phyloP scores from a whole-genome alignment of 2,113 vertebrate species.

The Suricata suricatta region DNA sequence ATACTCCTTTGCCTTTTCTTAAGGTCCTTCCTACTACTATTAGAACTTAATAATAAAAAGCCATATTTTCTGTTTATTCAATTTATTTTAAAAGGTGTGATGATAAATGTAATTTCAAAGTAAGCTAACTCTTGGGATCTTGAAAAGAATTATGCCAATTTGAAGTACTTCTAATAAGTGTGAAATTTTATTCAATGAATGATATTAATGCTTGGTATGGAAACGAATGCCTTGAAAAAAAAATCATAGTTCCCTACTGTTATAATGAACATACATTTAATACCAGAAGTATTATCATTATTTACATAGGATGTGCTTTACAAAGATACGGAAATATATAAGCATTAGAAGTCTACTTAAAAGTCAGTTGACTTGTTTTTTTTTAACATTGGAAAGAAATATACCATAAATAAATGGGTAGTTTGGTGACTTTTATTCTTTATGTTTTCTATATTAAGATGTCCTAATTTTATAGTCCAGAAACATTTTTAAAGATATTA shows the following conservation, averaged over 20 bases:
- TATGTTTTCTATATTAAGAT: slow-evolving; percentile 26
- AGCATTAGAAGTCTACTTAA: slow-evolving; percentile 18
- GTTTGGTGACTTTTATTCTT: slow-evolving; percentile 9
- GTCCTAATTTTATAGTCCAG: slow-evolving; percentile 10
- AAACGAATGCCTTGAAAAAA: slow-evolving; percentile 34
- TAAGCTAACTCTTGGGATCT: not conserved
- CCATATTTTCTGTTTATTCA: not conserved
- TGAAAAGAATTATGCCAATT: slow-evolving; percentile 12
- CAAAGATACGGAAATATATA: not conserved
- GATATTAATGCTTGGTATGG: not conserved
- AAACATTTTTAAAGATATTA: slow-evolving; percentile 43
- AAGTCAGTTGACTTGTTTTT: slow-evolving; percentile 21
- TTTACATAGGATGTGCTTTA: not conserved
- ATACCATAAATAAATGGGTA: not conserved
- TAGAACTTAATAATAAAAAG: slow-evolving; percentile 44
- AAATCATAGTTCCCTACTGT: not conserved
- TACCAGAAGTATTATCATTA: not conserved
- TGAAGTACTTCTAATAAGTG: slow-evolving; percentile 6
- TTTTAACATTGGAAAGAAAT: slow-evolving; percentile 32
- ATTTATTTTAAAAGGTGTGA: slow-evolving; percentile 12
- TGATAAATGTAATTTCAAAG: slow-evolving; percentile 36
- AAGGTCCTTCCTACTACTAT: not conserved
- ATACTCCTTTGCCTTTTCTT: slow-evolving; percentile 13
- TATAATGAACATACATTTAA: slow-evolving; percentile 2
- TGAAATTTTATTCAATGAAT: slow-evolving; percentile 39